phyloP scores from a whole-genome alignment of 2,888 invertebrate genomes.

The Cheilosia urbana region DNA sequence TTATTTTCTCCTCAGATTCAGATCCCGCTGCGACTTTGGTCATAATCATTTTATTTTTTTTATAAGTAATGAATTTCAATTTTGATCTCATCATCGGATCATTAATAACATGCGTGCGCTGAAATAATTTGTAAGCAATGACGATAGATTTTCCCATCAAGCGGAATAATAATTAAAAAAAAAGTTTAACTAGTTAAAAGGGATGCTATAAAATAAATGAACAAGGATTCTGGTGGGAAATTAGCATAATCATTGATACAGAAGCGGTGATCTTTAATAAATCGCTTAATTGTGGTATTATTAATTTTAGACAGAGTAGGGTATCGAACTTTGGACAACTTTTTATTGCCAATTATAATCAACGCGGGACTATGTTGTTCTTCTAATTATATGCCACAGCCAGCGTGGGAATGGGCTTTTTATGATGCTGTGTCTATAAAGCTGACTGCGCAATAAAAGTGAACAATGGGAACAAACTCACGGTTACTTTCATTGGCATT shows the following conservation, averaged over 20 bases:
- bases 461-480: no score
- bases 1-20: not conserved
- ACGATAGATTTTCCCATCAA: not conserved
- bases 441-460: no score
- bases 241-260: constrained; percentile 59
- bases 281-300: constrained; percentile 45
- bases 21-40: constrained; percentile 15
- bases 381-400: not conserved
- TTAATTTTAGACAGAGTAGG: constrained; percentile 18
- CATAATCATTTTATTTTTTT: constrained; percentile 44
- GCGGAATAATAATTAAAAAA: constrained; percentile 15
- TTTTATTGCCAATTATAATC: not conserved
- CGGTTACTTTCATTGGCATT: no score
- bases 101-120: constrained; percentile 68
- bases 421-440: no score
- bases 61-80: constrained; percentile 60
- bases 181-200: constrained; percentile 19
- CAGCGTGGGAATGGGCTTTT: not conserved
- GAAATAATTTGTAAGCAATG: constrained; percentile 55
- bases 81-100: constrained; percentile 64
- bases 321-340: constrained; percentile 21
- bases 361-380: not conserved
- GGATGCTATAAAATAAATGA: constrained; percentile 23
- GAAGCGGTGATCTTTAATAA: constrained; percentile 39
- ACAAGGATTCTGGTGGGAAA: not conserved